phyloP scores from a whole-genome alignment of 2,888 invertebrate species.

The Spodoptera exigua region DNA sequence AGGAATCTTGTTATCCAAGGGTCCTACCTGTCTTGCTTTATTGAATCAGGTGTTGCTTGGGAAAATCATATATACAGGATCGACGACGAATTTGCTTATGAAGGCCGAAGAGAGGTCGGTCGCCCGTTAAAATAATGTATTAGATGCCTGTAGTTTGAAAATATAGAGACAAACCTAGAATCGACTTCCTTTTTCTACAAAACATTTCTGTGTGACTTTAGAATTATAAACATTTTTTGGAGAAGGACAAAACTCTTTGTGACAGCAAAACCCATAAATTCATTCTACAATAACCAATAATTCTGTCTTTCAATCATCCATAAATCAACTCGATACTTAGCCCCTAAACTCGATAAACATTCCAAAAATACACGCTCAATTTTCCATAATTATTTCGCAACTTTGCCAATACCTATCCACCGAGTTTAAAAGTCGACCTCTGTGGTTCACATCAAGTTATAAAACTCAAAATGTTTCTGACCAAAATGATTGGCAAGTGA shows the following conservation, averaged over 20 bases:
- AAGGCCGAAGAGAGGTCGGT: constrained; percentile 28
- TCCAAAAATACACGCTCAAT: background rate
- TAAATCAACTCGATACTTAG: no score
- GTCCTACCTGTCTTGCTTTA: constrained; percentile 61
- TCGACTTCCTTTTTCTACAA: no score
- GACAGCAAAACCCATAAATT: no score
- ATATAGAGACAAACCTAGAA: no score
- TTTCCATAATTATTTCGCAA: constrained; percentile 11
- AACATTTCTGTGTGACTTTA: no score
- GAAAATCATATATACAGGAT: constrained; percentile 56
- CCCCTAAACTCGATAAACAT: no score
- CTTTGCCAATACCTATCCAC: constrained; percentile 13
- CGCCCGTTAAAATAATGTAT: constrained; percentile 27
- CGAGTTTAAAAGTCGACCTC: constrained; percentile 20
- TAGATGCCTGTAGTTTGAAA: background rate
- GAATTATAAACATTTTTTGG: no score
- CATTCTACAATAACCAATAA: no score
- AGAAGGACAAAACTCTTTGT: no score
- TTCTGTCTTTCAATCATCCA: no score
- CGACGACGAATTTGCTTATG: constrained; percentile 53
- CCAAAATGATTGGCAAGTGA: constrained; percentile 47
- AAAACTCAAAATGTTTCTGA: constrained; percentile 31
- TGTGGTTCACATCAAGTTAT: constrained; percentile 32
- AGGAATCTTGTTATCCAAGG: constrained; percentile 69
- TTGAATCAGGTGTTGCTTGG: constrained; percentile 69